phyloP scores from a whole-genome alignment of 2,797 vertebrate genomes.

The Spea hammondii region DNA sequence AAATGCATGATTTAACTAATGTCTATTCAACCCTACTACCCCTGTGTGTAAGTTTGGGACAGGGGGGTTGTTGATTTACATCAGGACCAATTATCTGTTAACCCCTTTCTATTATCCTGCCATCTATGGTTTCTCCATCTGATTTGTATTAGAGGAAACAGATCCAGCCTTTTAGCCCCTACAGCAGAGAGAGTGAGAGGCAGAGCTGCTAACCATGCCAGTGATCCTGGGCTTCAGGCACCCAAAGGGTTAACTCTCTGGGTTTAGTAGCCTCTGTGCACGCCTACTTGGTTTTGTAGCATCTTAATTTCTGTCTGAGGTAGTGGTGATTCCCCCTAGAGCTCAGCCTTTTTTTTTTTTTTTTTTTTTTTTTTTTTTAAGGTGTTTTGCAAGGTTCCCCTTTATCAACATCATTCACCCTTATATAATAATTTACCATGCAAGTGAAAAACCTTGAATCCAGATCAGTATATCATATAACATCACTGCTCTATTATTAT shows the following conservation, averaged over 20 bases:
- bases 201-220: neutral
- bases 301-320: conserved; percentile 13
- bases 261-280: conserved; percentile 1
- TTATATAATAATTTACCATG: conserved; percentile 14
- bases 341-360: conserved; percentile 26
- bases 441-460: conserved; percentile 9
- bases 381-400: conserved; percentile 12
- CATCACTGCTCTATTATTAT: neutral
- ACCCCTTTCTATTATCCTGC: no score
- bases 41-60: neutral
- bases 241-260: neutral
- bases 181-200: neutral
- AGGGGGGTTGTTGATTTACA: no score
- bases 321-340: conserved; percentile 29
- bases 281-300: conserved; percentile 22
- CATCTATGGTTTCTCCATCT: no score
- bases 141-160: no score
- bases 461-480: neutral
- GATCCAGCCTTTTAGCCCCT: no score
- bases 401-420: conserved; percentile 5
- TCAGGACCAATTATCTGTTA: no score
- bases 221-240: neutral
- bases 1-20: no score
- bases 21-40: neutral
- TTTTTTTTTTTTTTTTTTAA: conserved; percentile 26